These are phyloP conservation scores for Bradypus variegatus DNA, from an alignment of 2,797 vertebrate species.

Conservation along the genomic window DNA sequence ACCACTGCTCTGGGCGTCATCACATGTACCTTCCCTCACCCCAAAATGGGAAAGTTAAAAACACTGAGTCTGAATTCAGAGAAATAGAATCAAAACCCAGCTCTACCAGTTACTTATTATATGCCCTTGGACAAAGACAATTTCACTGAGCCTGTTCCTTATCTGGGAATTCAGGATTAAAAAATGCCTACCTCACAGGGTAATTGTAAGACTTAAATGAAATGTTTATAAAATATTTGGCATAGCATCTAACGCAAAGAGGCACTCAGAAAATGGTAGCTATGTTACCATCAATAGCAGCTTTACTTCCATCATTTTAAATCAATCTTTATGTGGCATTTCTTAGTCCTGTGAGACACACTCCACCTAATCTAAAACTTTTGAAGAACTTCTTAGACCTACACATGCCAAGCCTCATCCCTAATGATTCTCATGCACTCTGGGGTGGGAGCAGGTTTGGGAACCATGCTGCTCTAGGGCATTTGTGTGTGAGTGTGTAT, in stretches of 20 bases:
- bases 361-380: not conserved
- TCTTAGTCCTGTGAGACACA: not conserved
- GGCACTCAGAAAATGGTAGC: not conserved
- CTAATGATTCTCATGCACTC: not conserved
- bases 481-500: too few species aligned
- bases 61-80: not conserved
- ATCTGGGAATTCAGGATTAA: not conserved
- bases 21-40: not conserved
- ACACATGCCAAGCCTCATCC: not conserved
- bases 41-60: not conserved
- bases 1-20: not conserved
- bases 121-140: not conserved
- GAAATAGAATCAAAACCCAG: slow-evolving; percentile 14
- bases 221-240: not conserved
- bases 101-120: not conserved
- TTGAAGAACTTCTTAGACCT: not conserved
- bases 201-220: slow-evolving; percentile 3
- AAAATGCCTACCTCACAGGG: not conserved
- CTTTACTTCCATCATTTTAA: slow-evolving; percentile 22
- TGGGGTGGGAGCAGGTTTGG: too few species aligned
- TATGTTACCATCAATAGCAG: not conserved
- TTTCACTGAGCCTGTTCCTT: not conserved
- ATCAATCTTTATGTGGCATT: slow-evolving; percentile 19
- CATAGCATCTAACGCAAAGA: not conserved
- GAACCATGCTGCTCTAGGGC: too few species aligned